phyloP scores from a whole-genome alignment of 2,797 vertebrate species.

The Sparidentex hasta region DNA sequence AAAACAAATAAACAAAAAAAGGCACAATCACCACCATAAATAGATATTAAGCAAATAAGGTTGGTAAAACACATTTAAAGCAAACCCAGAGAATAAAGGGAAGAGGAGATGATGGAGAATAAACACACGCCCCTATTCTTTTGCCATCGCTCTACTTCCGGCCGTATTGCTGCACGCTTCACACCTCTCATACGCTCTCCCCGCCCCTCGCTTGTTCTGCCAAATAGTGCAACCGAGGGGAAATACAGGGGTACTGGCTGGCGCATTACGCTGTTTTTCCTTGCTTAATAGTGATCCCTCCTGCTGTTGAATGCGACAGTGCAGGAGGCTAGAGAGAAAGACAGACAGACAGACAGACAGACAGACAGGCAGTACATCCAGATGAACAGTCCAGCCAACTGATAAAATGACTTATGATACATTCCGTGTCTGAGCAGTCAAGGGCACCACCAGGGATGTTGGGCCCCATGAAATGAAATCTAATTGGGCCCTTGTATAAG shows the following conservation, averaged over 20 bases:
- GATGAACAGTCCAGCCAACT: neutral
- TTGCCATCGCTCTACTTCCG: slow-evolving; percentile 29
- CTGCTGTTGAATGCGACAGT: slow-evolving; percentile 72
- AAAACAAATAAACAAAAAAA: neutral
- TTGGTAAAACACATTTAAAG: neutral
- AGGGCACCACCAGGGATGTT: no score
- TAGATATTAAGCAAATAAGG: neutral
- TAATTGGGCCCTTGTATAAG: no score
- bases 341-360: neutral
- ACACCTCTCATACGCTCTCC: slow-evolving; percentile 44
- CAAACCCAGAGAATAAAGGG: neutral
- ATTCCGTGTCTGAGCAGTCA: neutral
- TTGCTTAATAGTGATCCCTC: slow-evolving; percentile 80
- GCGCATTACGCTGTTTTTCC: slow-evolving; percentile 70
- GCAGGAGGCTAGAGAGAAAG: slow-evolving; percentile 18
- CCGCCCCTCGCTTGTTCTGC: slow-evolving; percentile 74
- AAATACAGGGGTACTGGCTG: slow-evolving; percentile 48
- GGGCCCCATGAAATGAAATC: no score
- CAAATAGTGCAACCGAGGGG: slow-evolving; percentile 79
- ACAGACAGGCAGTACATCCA: neutral
- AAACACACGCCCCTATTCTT: slow-evolving; percentile 53
- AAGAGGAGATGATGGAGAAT: neutral
- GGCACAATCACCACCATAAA: neutral
- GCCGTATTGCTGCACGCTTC: slow-evolving; percentile 1
- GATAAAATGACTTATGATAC: neutral